Evolutionary conservation across 2,113 vertebrate genomes (phyloP).

Genomic region (Nothobranchius furzeri): DNA sequence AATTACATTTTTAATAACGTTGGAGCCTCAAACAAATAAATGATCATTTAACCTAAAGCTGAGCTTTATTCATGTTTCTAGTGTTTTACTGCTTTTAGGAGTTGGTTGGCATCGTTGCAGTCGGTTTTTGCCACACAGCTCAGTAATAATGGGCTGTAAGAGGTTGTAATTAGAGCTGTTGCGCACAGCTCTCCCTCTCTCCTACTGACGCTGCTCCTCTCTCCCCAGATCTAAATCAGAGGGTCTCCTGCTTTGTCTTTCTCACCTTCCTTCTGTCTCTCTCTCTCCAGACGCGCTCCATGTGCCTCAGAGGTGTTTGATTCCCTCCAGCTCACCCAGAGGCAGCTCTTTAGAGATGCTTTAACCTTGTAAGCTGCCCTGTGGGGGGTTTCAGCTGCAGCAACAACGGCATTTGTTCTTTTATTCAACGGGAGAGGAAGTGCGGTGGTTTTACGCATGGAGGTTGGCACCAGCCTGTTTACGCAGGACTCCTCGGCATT

Average conservation of each 20-base stretch:
- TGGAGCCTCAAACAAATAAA: too few species aligned
- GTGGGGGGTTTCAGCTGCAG: not conserved
- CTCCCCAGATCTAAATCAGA: slow-evolving; percentile 21
- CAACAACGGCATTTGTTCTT: not conserved
- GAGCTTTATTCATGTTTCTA: too few species aligned
- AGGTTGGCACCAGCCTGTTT: slow-evolving; percentile 40
- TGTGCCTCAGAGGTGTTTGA: slow-evolving; percentile 32
- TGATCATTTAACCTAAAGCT: too few species aligned
- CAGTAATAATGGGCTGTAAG: slow-evolving; percentile 28
- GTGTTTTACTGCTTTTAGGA: not conserved
- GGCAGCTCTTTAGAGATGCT: not conserved
- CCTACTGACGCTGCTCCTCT: slow-evolving; percentile 34
- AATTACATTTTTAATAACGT: too few species aligned
- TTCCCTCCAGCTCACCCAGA: slow-evolving; percentile 30
- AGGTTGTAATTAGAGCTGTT: slow-evolving; percentile 43
- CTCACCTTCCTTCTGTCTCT: slow-evolving; percentile 13
- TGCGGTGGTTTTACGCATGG: slow-evolving; percentile 54
- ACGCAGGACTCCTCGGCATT: slow-evolving; percentile 60
- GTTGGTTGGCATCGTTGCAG: slow-evolving; percentile 1
- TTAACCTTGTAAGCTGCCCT: not conserved
- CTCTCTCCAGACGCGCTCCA: not conserved
- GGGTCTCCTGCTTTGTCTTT: slow-evolving; percentile 28
- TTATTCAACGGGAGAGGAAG: not conserved
- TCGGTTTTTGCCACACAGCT: slow-evolving; percentile 4
- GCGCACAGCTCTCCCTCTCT: slow-evolving; percentile 12